These are phyloP conservation scores for Dryadula phaetusa DNA, from an alignment of 2,888 invertebrate genomes.

Conservation along the genomic window DNA sequence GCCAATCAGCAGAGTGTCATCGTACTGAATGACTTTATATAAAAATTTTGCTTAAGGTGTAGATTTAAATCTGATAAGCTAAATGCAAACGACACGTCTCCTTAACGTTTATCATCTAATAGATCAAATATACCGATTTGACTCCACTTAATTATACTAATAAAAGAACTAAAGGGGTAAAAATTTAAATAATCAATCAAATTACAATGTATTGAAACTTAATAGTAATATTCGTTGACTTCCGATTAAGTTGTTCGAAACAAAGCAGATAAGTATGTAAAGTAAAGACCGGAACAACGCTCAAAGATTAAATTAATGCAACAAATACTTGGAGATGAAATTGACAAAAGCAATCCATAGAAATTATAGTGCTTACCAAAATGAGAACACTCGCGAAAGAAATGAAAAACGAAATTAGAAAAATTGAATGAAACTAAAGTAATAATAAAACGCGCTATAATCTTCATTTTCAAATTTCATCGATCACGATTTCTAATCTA, in stretches of 20 bases:
- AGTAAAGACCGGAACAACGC: conserved; percentile 13
- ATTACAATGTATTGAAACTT: conserved; percentile 3
- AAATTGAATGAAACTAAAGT: neutral
- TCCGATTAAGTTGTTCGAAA: conserved; percentile 19
- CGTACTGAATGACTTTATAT: too few species aligned
- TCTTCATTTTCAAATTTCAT: neutral
- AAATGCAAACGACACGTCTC: neutral
- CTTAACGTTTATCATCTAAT: neutral
- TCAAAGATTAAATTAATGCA: neutral
- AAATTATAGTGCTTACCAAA: neutral
- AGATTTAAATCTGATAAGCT: neutral
- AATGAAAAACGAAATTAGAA: too few species aligned
- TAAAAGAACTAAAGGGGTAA: neutral
- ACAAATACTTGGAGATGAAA: neutral
- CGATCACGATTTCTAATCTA: conserved; percentile 23
- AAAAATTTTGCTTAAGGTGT: too few species aligned
- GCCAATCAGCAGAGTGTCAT: neutral
- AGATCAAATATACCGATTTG: neutral
- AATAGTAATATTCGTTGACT: conserved; percentile 24
- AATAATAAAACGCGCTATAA: neutral
- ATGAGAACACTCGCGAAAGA: neutral
- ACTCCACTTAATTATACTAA: neutral
- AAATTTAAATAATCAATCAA: neutral
- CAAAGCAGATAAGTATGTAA: neutral
- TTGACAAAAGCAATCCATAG: neutral